Evolutionary conservation across 1,140 invertebrate species (phyloP).

Genomic region (Conus ventricosus): DNA sequence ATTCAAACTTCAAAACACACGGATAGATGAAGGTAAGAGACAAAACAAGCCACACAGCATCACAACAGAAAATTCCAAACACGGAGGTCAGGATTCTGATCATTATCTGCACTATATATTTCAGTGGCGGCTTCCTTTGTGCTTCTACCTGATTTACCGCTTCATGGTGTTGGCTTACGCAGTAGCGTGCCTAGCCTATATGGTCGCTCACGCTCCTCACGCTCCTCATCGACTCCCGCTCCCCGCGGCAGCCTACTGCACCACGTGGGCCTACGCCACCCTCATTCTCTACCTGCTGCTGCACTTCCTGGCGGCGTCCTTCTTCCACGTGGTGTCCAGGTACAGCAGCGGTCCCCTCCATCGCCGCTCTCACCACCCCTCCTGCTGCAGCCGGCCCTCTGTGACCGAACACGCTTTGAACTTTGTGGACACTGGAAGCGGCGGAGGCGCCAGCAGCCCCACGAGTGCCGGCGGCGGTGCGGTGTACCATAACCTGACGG

Average conservation of each 20-base stretch:
- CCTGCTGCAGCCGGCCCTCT: neutral
- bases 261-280: constrained; percentile 63
- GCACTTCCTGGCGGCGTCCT: constrained; percentile 46
- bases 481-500: neutral
- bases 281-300: constrained; percentile 54
- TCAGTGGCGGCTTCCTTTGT: constrained; percentile 55
- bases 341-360: neutral
- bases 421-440: constrained; percentile 29
- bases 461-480: neutral
- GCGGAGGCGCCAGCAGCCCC: neutral
- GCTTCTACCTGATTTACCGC: constrained; percentile 50
- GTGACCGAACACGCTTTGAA: neutral
- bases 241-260: constrained; percentile 54
- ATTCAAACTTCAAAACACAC: no score
- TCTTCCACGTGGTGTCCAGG: constrained; percentile 32
- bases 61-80: no score
- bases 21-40: no score
- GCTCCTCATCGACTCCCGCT: neutral
- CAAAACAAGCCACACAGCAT: no score
- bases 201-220: neutral
- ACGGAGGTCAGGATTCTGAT: no score
- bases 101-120: neutral
- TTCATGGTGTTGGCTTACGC: constrained; percentile 50
- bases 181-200: constrained; percentile 50
- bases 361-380: no score